Base-by-base conservation (phyloP, 2,113 vertebrate genomes). In the Theropithecus gelada region DNA sequence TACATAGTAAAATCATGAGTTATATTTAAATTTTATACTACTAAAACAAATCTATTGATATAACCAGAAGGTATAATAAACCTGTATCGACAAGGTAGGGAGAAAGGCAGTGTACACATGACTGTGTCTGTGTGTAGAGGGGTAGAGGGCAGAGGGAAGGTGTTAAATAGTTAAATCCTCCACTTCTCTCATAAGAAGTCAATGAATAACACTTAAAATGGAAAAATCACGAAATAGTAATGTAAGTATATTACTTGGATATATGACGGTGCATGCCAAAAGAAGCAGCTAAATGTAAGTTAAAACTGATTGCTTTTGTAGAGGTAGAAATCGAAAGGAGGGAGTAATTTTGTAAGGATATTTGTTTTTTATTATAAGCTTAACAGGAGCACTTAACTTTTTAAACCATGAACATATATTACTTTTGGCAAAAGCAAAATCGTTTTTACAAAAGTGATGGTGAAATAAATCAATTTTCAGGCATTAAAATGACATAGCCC, bases 331-430 rank as follows among this genome's bases (percentile, higher is more conserved):
- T 32, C 70, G 32, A 32, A 87, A 95, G 11, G 48, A 50, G 9
- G 4, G 32, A 72, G 45, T 72, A 68, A 68, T 22, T 90, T 9
- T 12, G 27, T 55, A 2, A 70, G 43, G n/a, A 61, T 48, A 20
- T 32, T 57, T 80, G 70, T 75, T 92, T 94, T 92, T 95, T 52
- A 95, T 84, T 64, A 80, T 73, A 78, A 82, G 27, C 52, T 92
- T 93, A 95, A 84, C 20, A 76, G 50, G 68, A 55, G 16, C 68
- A 87, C 55, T 97, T 85, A 66, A 66, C 38, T 82, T 95, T 87
- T 83, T 7, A 83, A 92, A 70, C 43, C 61, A 38, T 35, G 20
- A 23, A 48, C 25, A 83, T 83, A 43, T 14, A 52, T 92, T 86
- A 88, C 40, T 68, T 92, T 64, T 48, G 48, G 43, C 4, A 95